These are phyloP conservation scores for Ennomos fuscantarius DNA, from an alignment of 2,888 invertebrate genomes.

Conservation along the genomic window DNA sequence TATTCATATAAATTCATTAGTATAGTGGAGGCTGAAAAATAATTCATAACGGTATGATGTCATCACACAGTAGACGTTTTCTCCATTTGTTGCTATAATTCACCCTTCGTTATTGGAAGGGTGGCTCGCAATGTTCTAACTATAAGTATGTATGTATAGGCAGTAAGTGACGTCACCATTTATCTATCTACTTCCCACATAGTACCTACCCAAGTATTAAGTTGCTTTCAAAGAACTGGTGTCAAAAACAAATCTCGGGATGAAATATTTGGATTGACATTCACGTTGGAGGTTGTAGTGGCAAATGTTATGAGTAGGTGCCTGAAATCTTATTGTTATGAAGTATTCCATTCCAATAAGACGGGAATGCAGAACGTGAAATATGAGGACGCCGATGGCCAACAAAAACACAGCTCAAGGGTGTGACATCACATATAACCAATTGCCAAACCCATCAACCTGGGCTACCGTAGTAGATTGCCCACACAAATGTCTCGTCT, in stretches of 20 bases:
- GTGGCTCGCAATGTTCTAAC: not conserved
- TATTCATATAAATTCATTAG: too few relatives aligned
- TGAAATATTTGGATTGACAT: conserved; percentile 1
- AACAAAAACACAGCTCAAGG: too few relatives aligned
- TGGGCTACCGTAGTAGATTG: too few relatives aligned
- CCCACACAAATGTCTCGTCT: too few relatives aligned
- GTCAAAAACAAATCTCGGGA: conserved; percentile 1
- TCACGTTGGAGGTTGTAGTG: not conserved
- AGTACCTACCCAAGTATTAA: too few relatives aligned
- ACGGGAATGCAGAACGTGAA: not conserved
- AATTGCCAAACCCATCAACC: too few relatives aligned
- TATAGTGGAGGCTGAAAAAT: too few relatives aligned
- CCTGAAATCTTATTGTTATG: too few relatives aligned
- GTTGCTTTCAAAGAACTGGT: conserved; percentile 20
- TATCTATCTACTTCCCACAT: conserved; percentile 6
- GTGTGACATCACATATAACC: too few relatives aligned
- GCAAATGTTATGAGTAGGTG: not conserved
- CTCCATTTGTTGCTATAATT: not conserved
- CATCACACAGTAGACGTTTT: not conserved
- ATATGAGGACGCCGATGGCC: too few relatives aligned
- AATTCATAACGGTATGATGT: not conserved
- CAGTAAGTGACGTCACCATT: not conserved
- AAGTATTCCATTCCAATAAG: not conserved
- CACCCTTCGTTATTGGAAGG: not conserved
- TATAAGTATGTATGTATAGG: not conserved